phyloP scores from a whole-genome alignment of 2,113 vertebrate genomes.

The Hippocampus abdominalis region DNA sequence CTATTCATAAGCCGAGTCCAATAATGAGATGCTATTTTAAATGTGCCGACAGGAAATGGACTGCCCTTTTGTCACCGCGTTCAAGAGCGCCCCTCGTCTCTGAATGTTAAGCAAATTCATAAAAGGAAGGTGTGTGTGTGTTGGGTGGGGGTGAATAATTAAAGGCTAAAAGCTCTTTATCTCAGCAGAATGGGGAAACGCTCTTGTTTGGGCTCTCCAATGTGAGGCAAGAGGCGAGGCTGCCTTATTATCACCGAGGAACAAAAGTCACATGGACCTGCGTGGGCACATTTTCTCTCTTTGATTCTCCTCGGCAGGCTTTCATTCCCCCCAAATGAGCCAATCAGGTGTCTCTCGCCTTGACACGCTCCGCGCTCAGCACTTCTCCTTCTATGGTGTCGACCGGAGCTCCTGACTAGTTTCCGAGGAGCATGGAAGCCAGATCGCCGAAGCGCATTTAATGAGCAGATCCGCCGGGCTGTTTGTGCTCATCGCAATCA shows the following conservation, averaged over 20 bases:
- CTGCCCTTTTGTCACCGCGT: conserved; percentile 41
- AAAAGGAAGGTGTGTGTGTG: conserved; percentile 51
- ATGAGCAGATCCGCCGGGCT: conserved; percentile 39
- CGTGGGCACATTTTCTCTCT: conserved; percentile 45
- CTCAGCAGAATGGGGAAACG: conserved; percentile 50
- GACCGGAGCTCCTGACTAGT: conserved; percentile 23
- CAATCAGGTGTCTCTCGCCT: conserved; percentile 40
- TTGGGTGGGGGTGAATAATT: conserved; percentile 59
- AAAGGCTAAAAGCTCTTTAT: conserved; percentile 69
- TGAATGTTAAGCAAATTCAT: conserved; percentile 68
- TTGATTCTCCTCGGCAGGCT: conserved; percentile 21
- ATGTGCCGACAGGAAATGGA: conserved; percentile 35
- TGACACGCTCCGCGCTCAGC: conserved; percentile 37
- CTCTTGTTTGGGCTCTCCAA: conserved; percentile 53
- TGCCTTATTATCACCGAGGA: conserved; percentile 69
- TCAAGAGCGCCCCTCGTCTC: conserved; percentile 49
- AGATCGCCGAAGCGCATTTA: conserved; percentile 48
- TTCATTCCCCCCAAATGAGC: conserved; percentile 72
- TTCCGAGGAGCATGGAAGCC: conserved; percentile 51
- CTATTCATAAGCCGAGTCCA: neutral
- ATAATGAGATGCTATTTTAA: conserved; percentile 25
- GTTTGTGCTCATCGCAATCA: conserved; percentile 32
- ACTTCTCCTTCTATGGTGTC: conserved; percentile 26
- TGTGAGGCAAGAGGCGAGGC: conserved; percentile 51
- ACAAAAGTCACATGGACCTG: conserved; percentile 67